These are phyloP conservation scores for Idaea aversata DNA, from an alignment of 2,888 invertebrate genomes.

Conservation along the genomic window DNA sequence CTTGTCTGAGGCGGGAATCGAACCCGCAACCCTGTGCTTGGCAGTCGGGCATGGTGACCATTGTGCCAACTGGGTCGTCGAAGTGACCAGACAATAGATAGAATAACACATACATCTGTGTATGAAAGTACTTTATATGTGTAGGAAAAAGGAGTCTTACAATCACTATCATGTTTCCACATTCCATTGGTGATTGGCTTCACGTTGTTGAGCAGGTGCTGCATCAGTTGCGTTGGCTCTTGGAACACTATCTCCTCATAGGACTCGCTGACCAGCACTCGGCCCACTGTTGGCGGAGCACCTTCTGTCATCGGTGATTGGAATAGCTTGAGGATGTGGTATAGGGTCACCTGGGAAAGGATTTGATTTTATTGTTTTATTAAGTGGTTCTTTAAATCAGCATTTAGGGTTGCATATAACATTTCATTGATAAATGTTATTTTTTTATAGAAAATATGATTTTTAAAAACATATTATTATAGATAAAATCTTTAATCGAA, in stretches of 20 bases:
- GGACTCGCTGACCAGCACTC: conserved; percentile 92
- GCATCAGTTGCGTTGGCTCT: conserved; percentile 94
- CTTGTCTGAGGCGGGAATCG: too few relatives aligned
- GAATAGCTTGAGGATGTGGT: conserved; percentile 96
- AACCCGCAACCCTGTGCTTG: too few relatives aligned
- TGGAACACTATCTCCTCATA: conserved; percentile 98
- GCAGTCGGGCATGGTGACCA: too few relatives aligned
- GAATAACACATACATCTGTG: too few relatives aligned
- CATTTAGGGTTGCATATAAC: too few relatives aligned
- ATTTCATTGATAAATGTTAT: too few relatives aligned
- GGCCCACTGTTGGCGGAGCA: conserved; percentile 63
- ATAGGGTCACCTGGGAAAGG: conserved; percentile 90
- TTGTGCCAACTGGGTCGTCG: too few relatives aligned
- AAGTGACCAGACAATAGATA: too few relatives aligned
- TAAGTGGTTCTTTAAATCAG: neutral
- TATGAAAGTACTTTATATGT: neutral
- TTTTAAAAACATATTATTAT: too few relatives aligned
- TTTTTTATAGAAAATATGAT: too few relatives aligned
- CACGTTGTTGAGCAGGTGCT: conserved; percentile 89
- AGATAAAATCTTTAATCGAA: too few relatives aligned
- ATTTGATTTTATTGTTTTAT: neutral
- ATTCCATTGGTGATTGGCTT: conserved; percentile 86
- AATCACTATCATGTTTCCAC: conserved; percentile 94
- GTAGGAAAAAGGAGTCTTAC: conserved; percentile 76
- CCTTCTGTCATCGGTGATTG: conserved; percentile 85